Conservation (phyloP, 2,113 vertebrate species). For the Cervus canadensis region DNA sequence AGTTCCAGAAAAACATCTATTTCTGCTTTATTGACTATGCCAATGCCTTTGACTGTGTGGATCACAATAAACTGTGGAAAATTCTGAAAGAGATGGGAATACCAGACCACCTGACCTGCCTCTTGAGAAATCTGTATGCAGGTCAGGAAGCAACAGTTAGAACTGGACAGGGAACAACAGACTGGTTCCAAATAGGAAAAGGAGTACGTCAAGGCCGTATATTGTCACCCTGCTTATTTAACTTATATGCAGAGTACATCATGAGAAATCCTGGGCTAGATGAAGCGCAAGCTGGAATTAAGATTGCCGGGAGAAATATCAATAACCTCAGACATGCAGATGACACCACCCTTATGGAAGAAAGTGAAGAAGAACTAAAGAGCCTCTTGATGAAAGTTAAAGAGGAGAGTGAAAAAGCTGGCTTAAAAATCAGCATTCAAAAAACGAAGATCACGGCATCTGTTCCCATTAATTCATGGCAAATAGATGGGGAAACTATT, state of each 20-base stretch:
- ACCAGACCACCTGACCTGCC: background rate
- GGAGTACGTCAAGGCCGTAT: background rate
- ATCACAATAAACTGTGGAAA: background rate
- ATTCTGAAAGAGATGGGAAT: background rate
- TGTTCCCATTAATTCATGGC: background rate
- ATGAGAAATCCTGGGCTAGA: background rate
- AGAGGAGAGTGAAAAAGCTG: background rate
- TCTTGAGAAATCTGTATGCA: background rate
- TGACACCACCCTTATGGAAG: background rate
- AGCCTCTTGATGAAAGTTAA: background rate
- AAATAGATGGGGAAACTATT: too few species aligned
- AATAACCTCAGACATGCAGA: background rate
- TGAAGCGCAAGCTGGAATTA: background rate
- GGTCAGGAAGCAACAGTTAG: background rate
- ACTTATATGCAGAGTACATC: background rate
- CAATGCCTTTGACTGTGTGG: background rate
- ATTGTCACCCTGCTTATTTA: background rate
- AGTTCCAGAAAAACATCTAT: too few species aligned
- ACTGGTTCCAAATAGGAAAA: background rate
- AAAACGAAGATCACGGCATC: background rate
- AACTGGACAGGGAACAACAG: background rate
- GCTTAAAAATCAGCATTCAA: background rate
- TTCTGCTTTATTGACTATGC: background rate
- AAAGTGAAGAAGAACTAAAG: background rate
- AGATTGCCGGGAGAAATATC: rapidly evolving